Percentiles rank a stretch among this genome's conserved stretches.
These are phyloP conservation scores for Chaetops frenatus DNA, from an alignment of 2,113 vertebrate species.

Conservation along the genomic window DNA sequence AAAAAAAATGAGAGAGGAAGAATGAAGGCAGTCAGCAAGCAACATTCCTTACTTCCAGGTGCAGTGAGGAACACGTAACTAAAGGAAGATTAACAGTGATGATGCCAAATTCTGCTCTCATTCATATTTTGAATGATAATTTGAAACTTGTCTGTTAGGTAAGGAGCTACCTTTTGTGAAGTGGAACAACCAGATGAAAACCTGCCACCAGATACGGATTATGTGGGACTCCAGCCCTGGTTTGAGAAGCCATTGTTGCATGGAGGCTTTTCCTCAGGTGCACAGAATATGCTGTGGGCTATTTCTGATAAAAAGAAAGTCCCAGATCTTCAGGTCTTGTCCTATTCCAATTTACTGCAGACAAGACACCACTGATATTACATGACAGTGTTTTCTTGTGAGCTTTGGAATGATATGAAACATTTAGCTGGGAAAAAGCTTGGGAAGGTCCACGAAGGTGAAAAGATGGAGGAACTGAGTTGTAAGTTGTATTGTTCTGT, in stretches of 20 bases:
- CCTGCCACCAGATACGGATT: neutral
- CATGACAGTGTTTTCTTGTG: neutral
- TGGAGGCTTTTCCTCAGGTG: neutral
- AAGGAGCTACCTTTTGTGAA: neutral
- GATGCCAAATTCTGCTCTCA: neutral
- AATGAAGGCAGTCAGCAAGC: neutral
- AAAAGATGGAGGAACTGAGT: neutral
- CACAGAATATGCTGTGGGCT: neutral
- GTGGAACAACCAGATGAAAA: neutral
- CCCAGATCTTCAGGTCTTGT: neutral
- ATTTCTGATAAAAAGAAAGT: neutral
- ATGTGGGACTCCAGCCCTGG: neutral
- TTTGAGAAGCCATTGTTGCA: neutral
- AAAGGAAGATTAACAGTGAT: neutral
- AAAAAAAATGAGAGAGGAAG: neutral
- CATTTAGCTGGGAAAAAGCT: neutral
- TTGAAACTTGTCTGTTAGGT: neutral
- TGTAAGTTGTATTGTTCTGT: neutral
- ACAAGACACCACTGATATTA: neutral
- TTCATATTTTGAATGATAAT: neutral
- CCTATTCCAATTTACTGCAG: neutral
- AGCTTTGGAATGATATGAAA: neutral
- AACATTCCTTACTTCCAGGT: neutral
- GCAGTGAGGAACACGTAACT: neutral
- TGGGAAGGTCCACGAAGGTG: neutral